Evolutionary conservation across 2,888 invertebrate species (phyloP).

Genomic region (Hirtodrosophila cameraria): DNA sequence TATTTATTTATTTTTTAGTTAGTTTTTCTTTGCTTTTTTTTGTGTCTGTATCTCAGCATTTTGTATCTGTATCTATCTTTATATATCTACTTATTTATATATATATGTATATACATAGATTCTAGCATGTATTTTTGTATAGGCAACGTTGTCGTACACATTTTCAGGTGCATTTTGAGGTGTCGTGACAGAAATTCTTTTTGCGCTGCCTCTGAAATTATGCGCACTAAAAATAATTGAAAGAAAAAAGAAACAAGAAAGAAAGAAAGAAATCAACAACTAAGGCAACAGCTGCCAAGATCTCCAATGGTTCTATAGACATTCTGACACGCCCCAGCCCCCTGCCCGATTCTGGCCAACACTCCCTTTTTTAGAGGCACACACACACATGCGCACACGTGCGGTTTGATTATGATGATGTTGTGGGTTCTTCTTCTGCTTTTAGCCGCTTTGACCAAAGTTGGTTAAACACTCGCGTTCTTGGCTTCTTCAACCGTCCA

Average conservation of each 20-base stretch:
- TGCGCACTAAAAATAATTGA: conserved; percentile 80
- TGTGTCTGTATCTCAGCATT: conserved; percentile 12
- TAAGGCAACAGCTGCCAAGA: too few species aligned
- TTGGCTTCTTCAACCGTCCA: conserved; percentile 52
- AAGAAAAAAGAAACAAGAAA: conserved; percentile 12
- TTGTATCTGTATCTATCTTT: conserved; percentile 21
- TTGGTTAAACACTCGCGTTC: conserved; percentile 69
- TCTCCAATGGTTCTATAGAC: neutral
- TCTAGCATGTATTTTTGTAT: conserved; percentile 27
- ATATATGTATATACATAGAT: conserved; percentile 16
- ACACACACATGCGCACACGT: conserved; percentile 12
- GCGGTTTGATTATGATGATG: conserved; percentile 13
- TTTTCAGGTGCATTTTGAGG: conserved; percentile 77
- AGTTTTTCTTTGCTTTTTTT: conserved; percentile 11
- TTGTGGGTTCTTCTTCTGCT: conserved; percentile 11
- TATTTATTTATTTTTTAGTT: conserved; percentile 50
- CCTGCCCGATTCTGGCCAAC: too few species aligned
- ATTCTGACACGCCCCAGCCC: neutral
- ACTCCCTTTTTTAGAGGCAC: neutral
- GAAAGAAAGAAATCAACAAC: neutral
- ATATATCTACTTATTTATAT: conserved; percentile 11
- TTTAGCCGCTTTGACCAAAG: conserved; percentile 62
- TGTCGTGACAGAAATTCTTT: conserved; percentile 75
- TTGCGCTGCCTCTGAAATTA: conserved; percentile 62
- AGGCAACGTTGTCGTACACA: conserved; percentile 17